Evolutionary conservation across 2,113 vertebrate genomes (phyloP).

Genomic region (Cromileptes altivelis): DNA sequence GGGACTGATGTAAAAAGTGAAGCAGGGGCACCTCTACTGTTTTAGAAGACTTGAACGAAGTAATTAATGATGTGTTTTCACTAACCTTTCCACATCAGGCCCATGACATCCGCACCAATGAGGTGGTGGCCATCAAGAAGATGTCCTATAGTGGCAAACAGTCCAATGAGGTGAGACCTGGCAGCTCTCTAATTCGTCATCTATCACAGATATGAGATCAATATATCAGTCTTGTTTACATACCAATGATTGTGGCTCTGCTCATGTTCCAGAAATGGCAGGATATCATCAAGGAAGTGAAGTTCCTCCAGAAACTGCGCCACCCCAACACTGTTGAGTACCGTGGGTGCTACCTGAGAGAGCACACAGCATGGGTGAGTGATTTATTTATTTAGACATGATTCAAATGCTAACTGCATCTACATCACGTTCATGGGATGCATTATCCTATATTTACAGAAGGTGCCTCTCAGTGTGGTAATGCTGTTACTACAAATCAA

Average conservation of each 20-base stretch:
- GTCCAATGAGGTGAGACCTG: conserved; percentile 89
- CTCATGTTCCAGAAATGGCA: conserved; percentile 91
- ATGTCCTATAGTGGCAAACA: conserved; percentile 96
- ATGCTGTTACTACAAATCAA: too few species aligned
- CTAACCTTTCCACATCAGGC: conserved; percentile 79
- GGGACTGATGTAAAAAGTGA: conserved; percentile 12
- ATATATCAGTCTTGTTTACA: background rate
- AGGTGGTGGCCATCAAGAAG: conserved; percentile 97
- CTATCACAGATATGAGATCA: background rate
- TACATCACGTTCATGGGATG: too few species aligned
- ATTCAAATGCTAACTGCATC: too few species aligned
- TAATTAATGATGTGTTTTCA: background rate
- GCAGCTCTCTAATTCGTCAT: background rate
- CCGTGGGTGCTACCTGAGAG: conserved; percentile 93
- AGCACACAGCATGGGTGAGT: conserved; percentile 95
- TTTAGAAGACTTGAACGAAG: background rate
- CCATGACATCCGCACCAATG: conserved; percentile 93
- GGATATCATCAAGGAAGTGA: conserved; percentile 96
- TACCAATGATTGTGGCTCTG: conserved; percentile 1
- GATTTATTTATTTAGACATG: too few species aligned
- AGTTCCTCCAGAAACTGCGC: conserved; percentile 93
- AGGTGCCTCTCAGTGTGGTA: too few species aligned
- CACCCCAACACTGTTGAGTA: conserved; percentile 96
- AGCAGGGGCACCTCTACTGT: background rate
- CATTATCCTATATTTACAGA: too few species aligned